These are phyloP conservation scores for Syndactyla subalaris DNA, from an alignment of 2,797 vertebrate genomes.

Conservation along the genomic window DNA sequence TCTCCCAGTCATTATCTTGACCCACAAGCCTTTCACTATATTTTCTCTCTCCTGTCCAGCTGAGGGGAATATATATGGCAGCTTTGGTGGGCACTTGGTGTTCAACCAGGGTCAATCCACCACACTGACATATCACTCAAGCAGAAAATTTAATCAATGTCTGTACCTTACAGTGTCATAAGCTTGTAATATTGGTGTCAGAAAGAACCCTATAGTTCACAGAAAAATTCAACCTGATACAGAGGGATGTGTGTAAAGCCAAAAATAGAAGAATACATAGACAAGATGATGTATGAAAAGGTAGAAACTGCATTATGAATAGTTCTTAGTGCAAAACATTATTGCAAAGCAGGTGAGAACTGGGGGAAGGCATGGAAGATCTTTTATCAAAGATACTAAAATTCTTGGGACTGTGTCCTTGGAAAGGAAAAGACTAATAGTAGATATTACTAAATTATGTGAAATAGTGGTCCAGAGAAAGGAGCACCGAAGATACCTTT, in stretches of 20 bases:
- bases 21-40: background rate
- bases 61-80: background rate
- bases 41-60: background rate
- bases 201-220: background rate
- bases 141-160: background rate
- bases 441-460: background rate
- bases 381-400: background rate
- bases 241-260: background rate
- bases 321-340: background rate
- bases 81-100: background rate
- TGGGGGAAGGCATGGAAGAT: rapidly evolving
- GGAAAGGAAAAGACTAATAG: background rate
- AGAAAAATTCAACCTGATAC: background rate
- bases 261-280: background rate
- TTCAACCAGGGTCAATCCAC: background rate
- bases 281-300: background rate
- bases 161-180: background rate
- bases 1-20: background rate
- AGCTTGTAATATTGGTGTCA: background rate
- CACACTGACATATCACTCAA: background rate
- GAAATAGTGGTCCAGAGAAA: background rate
- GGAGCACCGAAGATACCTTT: rapidly evolving
- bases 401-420: background rate
- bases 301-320: background rate
- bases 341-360: background rate